Conservation (phyloP, 2,797 vertebrate genomes). For the Acanthornis magna region DNA sequence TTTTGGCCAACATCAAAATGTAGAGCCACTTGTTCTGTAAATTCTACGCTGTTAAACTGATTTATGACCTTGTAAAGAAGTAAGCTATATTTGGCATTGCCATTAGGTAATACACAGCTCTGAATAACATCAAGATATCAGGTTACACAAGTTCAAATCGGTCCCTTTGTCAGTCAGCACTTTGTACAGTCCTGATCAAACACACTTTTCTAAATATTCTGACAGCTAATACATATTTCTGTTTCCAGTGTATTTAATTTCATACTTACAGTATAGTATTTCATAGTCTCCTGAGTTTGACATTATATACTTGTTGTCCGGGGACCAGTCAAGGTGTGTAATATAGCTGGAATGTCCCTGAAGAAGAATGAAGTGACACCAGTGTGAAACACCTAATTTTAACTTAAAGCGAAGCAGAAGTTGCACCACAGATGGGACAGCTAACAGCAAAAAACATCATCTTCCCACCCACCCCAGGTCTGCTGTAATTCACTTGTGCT, state of each 20-base stretch:
- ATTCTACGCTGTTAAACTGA: slow-evolving; percentile 34
- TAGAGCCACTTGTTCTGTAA: slow-evolving; percentile 13
- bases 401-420: neutral
- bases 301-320: slow-evolving; percentile 97
- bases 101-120: slow-evolving; percentile 51
- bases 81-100: slow-evolving; percentile 62
- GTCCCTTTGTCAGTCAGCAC: slow-evolving; percentile 36
- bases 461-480: neutral
- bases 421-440: neutral
- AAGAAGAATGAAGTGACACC: slow-evolving; percentile 9
- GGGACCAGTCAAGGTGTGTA: slow-evolving; percentile 98
- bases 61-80: slow-evolving; percentile 64
- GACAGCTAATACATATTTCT: neutral
- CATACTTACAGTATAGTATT: slow-evolving; percentile 97
- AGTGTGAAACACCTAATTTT: neutral
- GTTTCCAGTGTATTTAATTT: neutral
- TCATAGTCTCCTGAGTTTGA: slow-evolving; percentile 99
- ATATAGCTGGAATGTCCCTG: slow-evolving; percentile 99
- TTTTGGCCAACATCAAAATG: neutral
- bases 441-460: neutral
- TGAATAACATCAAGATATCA: slow-evolving; percentile 62
- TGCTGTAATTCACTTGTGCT: neutral
- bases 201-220: neutral
- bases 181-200: neutral
- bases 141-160: slow-evolving; percentile 46